Base-by-base conservation (phyloP, 2,888 invertebrate genomes). In the Seladonia tumulorum region DNA sequence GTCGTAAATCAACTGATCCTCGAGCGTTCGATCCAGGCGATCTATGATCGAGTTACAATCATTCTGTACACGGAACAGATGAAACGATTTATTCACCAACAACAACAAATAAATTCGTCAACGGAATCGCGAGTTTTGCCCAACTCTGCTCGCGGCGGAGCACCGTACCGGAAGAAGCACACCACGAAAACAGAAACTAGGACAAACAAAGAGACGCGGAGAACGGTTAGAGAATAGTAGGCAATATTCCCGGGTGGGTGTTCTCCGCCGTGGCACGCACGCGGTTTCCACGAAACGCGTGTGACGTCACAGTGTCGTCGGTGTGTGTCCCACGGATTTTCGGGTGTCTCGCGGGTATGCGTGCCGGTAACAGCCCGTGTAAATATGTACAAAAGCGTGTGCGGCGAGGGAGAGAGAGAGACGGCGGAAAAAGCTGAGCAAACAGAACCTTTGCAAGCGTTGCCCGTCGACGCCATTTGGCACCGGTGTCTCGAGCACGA, bases 221-320 rank as follows among this genome's bases (percentile, higher is more conserved):
- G 35, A 10, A 53, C 4, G 22, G 5, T 16, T 16, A 0, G n/a
- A 29, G 25, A 5, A 25, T 22, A 53, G 22, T 8, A 22, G 5
- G 18, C 29, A 8, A 66, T 66, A 22, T 22, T 35, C 35, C 35
- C 22, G 35, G 29, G 35, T 29, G 10, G 70, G 45, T 18, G 73
- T 73, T 16, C 68, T 80, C 71, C 71, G 75, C 66, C 53, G 68
- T 39, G 75, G 29, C 77, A 79, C 45, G 47, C 75, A 25, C 63
- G 49, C 74, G 66, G 10, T 63, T 25, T 22, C 14, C 16, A 60
- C 60, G 60, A 5, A n/a, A 25, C 60, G 5, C 60, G 49, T 29
- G 53, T n/a, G 22, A 22, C 53, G 22, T 53, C 53, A 53, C 53
- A 53, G 10, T 7, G 60, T 0, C 16, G 16, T 25, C 60, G 16